Evolutionary conservation across 2,797 vertebrate species (phyloP).

Genomic region (Urocyon cinereoargenteus): DNA sequence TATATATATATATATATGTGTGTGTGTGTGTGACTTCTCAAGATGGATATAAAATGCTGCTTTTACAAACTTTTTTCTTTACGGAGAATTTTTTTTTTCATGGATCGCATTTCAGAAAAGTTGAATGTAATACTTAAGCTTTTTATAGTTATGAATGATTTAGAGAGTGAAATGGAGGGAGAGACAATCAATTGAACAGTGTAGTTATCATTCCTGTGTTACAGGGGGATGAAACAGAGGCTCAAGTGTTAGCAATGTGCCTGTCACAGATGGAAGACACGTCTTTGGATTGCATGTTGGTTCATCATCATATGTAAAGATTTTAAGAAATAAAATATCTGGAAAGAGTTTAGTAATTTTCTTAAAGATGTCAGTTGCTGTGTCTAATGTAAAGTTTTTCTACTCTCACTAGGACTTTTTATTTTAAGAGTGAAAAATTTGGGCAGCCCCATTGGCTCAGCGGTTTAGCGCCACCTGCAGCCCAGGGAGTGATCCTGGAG

Average conservation of each 20-base stretch:
- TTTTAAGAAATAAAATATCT: neutral
- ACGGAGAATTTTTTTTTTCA: neutral
- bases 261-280: neutral
- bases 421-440: neutral
- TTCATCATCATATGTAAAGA: neutral
- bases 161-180: neutral
- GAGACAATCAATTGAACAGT: neutral
- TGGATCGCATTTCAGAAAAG: neutral
- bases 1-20: too few species aligned
- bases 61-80: neutral
- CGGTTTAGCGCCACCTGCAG: too few species aligned
- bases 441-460: too few species aligned
- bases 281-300: neutral
- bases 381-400: neutral
- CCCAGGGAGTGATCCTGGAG: too few species aligned
- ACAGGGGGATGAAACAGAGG: neutral
- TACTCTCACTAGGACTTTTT: neutral
- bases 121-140: neutral
- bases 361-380: conserved; percentile 25
- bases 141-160: conserved; percentile 29
- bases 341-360: conserved; percentile 6
- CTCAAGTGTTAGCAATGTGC: neutral
- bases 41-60: neutral
- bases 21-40: neutral
- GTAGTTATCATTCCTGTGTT: neutral